Percentiles rank a stretch among this genome's conserved stretches.
Evolutionary conservation across 2,888 invertebrate genomes (phyloP).

Genomic region (Drosophila sordidapex): DNA sequence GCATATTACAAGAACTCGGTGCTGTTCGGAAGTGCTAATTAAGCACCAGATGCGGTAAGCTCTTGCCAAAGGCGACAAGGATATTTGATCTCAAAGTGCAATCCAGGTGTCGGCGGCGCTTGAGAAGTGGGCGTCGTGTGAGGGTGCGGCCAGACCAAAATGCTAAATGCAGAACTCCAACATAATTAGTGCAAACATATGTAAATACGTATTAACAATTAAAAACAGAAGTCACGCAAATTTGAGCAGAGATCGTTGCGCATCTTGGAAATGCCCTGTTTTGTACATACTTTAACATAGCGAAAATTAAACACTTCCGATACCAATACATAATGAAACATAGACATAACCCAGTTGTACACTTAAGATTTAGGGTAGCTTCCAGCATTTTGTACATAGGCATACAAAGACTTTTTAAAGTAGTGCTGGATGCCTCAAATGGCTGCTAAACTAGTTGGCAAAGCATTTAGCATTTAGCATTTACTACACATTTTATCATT

Average conservation of each 20-base stretch:
- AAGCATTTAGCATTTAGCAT: slow-evolving; percentile 70
- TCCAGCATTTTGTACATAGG: slow-evolving; percentile 56
- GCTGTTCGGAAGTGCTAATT: slow-evolving; percentile 94
- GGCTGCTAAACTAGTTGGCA: slow-evolving; percentile 37
- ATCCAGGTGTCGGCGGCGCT: slow-evolving; percentile 64
- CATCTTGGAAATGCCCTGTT: slow-evolving; percentile 43
- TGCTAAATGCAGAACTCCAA: slow-evolving; percentile 40
- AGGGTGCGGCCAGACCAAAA: slow-evolving; percentile 41
- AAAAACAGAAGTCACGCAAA: slow-evolving; percentile 10
- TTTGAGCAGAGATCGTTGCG: slow-evolving; percentile 2
- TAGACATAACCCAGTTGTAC: slow-evolving; percentile 27
- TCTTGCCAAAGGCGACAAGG: slow-evolving; percentile 43
- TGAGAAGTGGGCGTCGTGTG: slow-evolving; percentile 11
- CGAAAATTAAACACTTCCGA: slow-evolving; percentile 55
- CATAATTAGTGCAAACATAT: slow-evolving; percentile 42
- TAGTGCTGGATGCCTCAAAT: slow-evolving; percentile 32
- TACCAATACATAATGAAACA: slow-evolving; percentile 21
- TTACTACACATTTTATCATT: slow-evolving; percentile 51
- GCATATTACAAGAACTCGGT: slow-evolving; percentile 95
- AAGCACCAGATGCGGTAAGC: slow-evolving; percentile 63
- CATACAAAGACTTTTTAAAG: slow-evolving; percentile 59
- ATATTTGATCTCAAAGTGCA: slow-evolving; percentile 83
- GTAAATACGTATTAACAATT: slow-evolving; percentile 31
- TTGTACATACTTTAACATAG: slow-evolving; percentile 55
- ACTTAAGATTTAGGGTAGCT: slow-evolving; percentile 29